Evolutionary conservation across 2,888 invertebrate genomes (phyloP), one percentile per base, ranked within the genome.

Genomic region (Drosophila bunnanda): DNA sequence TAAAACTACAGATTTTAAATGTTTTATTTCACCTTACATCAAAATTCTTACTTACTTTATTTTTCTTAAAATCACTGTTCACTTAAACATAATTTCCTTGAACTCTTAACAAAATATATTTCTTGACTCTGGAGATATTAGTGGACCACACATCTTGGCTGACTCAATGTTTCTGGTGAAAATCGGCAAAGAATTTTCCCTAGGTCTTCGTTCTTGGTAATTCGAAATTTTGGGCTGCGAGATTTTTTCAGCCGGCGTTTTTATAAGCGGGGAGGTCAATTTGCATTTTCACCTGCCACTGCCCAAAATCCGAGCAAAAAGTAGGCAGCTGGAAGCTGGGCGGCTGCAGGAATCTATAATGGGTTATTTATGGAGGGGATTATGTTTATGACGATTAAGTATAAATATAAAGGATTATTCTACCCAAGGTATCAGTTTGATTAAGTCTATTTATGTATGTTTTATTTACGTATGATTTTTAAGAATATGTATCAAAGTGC

Each of bases 201-300:
- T 25, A 12, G 44, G 15, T 50, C 32, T 32, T 20, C 32, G 4
- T 65, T 66, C 66, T 44, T 38, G 66, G 65, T 68, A 52, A 17
- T 65, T 44, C n/a, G 60, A 10, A 1, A 32, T 39, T 59, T 60
- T 56, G 57, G 59, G 22, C 64, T 32, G 64, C 25, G 15, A 38
- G 44, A 54, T 25, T 67, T 67, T 67, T 66, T 55, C 68, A 66
- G 54, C 66, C 32, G 68, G 54, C 44, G 12, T 68, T 46, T 67
- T 66, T 67, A 66, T 67, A 44, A 38, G 36, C 36, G 53, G 7
- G 28, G 22, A 67, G 66, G 66, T 67, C 25, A 38, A 53, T 34
- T 55, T 55, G 46, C 55, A 68, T 34, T 34, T 39, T 68, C 66
- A 67, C 66, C 66, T 67, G 66, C 69, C 66, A 32, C 22, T 53